These are phyloP conservation scores for Colletes latitarsis DNA, from an alignment of 1,140 invertebrate species.

Conservation along the genomic window DNA sequence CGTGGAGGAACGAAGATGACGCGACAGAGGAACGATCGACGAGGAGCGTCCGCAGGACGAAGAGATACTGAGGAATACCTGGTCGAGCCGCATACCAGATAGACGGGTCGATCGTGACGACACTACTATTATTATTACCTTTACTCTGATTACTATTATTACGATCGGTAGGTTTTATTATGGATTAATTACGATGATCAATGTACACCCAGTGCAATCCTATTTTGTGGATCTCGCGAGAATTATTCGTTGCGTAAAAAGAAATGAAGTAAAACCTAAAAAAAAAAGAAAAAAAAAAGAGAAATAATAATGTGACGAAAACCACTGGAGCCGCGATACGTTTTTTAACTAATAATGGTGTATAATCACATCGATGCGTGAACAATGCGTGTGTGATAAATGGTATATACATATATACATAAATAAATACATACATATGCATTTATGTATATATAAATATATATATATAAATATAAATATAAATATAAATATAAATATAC, in stretches of 20 bases:
- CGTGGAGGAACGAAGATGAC: background rate
- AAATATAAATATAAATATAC: slow-evolving; percentile 62
- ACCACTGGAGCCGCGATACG: slow-evolving; percentile 39
- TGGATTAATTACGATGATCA: slow-evolving; percentile 41
- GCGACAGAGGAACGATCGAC: background rate
- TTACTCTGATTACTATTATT: slow-evolving; percentile 38
- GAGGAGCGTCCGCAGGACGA: background rate
- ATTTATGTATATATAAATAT: slow-evolving; percentile 38
- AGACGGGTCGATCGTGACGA: slow-evolving; percentile 46
- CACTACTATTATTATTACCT: slow-evolving; percentile 61
- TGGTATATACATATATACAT: slow-evolving; percentile 53
- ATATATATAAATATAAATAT: slow-evolving; percentile 45
- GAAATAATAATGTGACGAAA: background rate
- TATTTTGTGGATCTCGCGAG: slow-evolving; percentile 60
- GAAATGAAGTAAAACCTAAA: background rate
- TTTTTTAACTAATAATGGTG: slow-evolving; percentile 59
- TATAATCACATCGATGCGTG: slow-evolving; percentile 60
- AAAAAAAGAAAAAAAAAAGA: too few species aligned
- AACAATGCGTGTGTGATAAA: slow-evolving; percentile 54
- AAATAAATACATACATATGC: slow-evolving; percentile 42
- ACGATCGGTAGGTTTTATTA: slow-evolving; percentile 52
- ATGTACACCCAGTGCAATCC: slow-evolving; percentile 51
- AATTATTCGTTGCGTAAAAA: slow-evolving; percentile 29
- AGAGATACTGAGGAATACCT: background rate
- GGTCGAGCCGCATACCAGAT: slow-evolving; percentile 24